Conservation (phyloP, 1,140 invertebrate species). For the Drosophila grimshawi region DNA sequence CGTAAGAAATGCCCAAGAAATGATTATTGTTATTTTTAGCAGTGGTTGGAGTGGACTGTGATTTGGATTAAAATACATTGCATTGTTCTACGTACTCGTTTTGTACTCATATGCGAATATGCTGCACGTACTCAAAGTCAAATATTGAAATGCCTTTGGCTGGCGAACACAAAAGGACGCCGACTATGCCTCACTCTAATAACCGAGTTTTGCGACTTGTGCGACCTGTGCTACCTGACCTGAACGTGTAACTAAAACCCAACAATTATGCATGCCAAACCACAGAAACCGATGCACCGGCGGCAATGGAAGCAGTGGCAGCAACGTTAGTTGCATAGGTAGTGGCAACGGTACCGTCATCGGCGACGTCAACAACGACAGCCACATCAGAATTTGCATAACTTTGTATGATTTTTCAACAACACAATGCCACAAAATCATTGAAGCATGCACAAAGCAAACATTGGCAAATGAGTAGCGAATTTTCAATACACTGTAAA, state of each 20-base stretch:
- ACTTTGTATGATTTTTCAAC: conserved; percentile 82
- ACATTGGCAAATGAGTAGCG: neutral
- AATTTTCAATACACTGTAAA: conserved; percentile 8
- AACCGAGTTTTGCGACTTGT: conserved; percentile 26
- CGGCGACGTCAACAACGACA: conserved; percentile 54
- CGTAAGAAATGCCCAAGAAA: conserved; percentile 68
- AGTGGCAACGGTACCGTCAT: conserved; percentile 27
- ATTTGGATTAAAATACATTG: conserved; percentile 52
- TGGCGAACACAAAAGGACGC: conserved; percentile 2
- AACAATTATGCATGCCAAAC: conserved; percentile 81
- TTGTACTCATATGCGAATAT: neutral
- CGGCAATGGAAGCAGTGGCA: conserved; percentile 10
- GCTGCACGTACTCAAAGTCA: conserved; percentile 1
- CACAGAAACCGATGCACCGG: conserved; percentile 72
- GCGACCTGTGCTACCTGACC: conserved; percentile 19
- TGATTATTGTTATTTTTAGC: conserved; percentile 65
- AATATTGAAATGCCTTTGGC: conserved; percentile 35
- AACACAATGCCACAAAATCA: conserved; percentile 76
- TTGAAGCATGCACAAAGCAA: conserved; percentile 69
- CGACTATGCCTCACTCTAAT: conserved; percentile 24
- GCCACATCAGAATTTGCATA: conserved; percentile 79
- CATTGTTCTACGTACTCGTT: conserved; percentile 8
- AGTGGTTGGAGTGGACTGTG: conserved; percentile 22
- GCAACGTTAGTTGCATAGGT: conserved; percentile 26
- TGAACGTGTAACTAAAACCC: conserved; percentile 80